Evolutionary conservation across 2,888 invertebrate genomes (phyloP), one percentile per base, ranked within the genome.

Genomic region (Idaea aversata): DNA sequence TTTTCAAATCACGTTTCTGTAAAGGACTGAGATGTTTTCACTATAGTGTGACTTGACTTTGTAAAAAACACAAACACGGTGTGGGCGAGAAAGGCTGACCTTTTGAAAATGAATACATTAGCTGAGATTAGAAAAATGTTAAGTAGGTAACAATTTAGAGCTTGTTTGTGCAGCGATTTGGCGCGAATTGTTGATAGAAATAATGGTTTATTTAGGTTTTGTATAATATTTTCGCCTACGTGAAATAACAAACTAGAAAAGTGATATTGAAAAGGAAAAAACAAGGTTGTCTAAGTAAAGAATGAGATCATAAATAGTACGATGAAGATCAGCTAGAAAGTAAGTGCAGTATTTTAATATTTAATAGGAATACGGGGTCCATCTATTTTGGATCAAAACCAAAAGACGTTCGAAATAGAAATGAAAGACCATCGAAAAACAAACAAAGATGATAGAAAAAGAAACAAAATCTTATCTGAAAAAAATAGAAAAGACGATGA

Each of bases 51-150:
- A 47, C 47, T 47, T 10, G 47, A 47, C 47, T 47, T 47, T 47
- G 47, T 47, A 47, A 47, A 13, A 47, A 47, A 47, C 47, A 47
- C 47, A 47, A 47, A 47, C 47, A 47, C 25, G 25, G 47, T 47
- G 47, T 47, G 47, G 47, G 47, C 10, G 47, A 47, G 47, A 47
- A 47, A 47, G 47, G 47, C 47, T 47, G 47, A 47, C 47, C 47
- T 47, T 47, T 47, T 47, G 3, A 47, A 47, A 47, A 47, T 47
- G 47, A 7, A 47, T 47, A 47, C 47, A 47, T 47, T 47, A 47
- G 47, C 47, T 47, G 47, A 47, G 47, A 47, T 47, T 47, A 47
- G 47, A 47, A 47, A 47, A 47, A 47, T 47, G 47, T 47, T 47
- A 10, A 47, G 47, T 13, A 10, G 10, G 47, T 47, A 47, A 47